Evolutionary conservation across 1,140 invertebrate species (phyloP), one percentile per base, ranked within the genome.

Genomic region (Drosophila truncata): DNA sequence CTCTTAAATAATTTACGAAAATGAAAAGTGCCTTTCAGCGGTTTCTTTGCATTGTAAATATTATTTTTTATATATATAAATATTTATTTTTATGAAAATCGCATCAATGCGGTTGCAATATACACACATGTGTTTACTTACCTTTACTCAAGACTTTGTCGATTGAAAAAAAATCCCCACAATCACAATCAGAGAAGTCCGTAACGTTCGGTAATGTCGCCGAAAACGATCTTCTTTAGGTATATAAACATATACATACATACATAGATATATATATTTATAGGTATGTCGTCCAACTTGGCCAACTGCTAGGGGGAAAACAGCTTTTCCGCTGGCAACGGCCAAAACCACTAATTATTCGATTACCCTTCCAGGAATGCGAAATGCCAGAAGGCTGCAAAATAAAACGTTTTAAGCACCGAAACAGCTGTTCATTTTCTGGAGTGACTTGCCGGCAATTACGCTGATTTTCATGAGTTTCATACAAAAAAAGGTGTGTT

Each of bases 141-240:
- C 18, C 18, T 61, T 35, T 13, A 25, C 29, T 50, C 11, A 8
- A 27, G 42, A 49, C 25, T 23, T 46, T 33, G 16, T 11, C 49
- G 44, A 73, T 44, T 16, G 47, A 33, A 33, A 13, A 33, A 20
- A 13, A 31, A 31, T 11, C 14, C 14, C 4, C 27, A 50, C 49
- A 31, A 50, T 44, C 1, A 16, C 35, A 35, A 25, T 60, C 63
- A 71, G 61, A 55, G 66, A 76, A 61, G 41, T 50, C 67, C 81
- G 81, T 83, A 72, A 52, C 81, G 58, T 50, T 72, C 39, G 72
- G 81, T 67, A 73, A 84, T 80, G 71, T 80, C 81, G 55, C 81
- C 65, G 67, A 52, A 60, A 47, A 16, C 47, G 57, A 65, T 33
- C 33, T 33, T 33, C 11, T 33, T 33, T 33, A 33, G 33, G 33